Evolutionary conservation across 1,140 invertebrate genomes (phyloP), one percentile per base, ranked within the genome.

Genomic region (Brachionus rotundiformis): DNA sequence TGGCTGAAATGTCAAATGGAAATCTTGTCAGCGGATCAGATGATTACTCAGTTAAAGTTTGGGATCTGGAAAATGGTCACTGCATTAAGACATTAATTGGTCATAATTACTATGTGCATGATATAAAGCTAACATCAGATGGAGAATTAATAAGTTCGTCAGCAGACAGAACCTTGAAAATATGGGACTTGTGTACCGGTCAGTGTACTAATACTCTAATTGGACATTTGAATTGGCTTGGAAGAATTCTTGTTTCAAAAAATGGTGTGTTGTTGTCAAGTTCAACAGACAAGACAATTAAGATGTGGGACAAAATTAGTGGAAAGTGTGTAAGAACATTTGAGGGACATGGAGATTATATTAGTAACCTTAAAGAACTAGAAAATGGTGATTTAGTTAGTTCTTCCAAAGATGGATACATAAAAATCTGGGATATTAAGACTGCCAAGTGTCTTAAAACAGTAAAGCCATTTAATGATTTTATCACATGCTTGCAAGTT

Each of bases 31-130:
- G 63, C 16, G 29, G 63, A 3, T 68, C 63, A 16, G 63, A 68
- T 33, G 63, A 68, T 33, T 33, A 68, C 27, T 33, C 25, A 39
- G 36, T 68, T 8, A 68, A 68, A 68, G 10, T 68, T 13, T 68
- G 63, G 63, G 63, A 68, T 19, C 2, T 68, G 13, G 29, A 31
- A n/a, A 68, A 16, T 33, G 27, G 29, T 19, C n/a, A 33, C 13
- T 68, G 63, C 19, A 33, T 68, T 1, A 68, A 33, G 29, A 68
- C 63, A 3, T 33, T 68, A 16, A 68, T 11, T 33, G 63, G 29
- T n/a, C 63, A 68, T 19, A 68, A 68, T n/a, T 19, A 68, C 19
- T 68, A 68, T 68, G 63, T 68, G 5, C 63, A 68, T 68, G n/a
- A 33, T 33, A 68, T 68, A 3, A 68, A 33, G 10, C 8, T 68